Evolutionary conservation across 2,888 invertebrate species (phyloP), one percentile per base, ranked within the genome.

Genomic region (Bedellia somnulentella): DNA sequence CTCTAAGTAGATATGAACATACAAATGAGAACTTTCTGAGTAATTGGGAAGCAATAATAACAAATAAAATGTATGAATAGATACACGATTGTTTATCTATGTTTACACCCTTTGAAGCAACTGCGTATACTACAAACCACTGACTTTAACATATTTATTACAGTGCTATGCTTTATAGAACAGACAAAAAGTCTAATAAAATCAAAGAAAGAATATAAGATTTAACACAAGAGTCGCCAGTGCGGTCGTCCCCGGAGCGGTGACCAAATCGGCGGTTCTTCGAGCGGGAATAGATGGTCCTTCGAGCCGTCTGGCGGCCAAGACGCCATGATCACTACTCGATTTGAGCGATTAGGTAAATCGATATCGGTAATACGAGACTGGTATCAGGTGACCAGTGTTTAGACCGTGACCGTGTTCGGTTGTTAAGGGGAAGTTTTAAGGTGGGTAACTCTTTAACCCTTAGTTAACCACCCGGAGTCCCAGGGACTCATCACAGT

Each of bases 171-270:
- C n/a, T n/a, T n/a, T n/a, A n/a, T n/a, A n/a, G n/a, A n/a, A n/a
- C n/a, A n/a, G n/a, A n/a, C n/a, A n/a, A n/a, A n/a, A n/a, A n/a
- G n/a, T 18, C 5, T 18, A 9, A 6, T 9, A 18, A 18, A 6
- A 18, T 18, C 18, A 18, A 18, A 18, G 9, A 5, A 18, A 18
- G 18, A 9, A 18, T 6, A 5, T 46, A 58, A 66, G 57, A 62
- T 67, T 73, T 71, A 73, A 75, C 75, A 73, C 73, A 75, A 51
- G 61, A 75, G 70, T 68, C 71, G 75, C 75, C 75, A 75, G 61
- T 75, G 75, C 37, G 75, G 75, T 42, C 60, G 57, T 39, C 71
- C 73, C 46, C 68, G 68, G 37, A 44, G 46, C 34, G 67, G 64
- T 41, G 63, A 70, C 67, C 68, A 68, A 46, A 68, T 44, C 29